Evolutionary conservation across 2,888 invertebrate species (phyloP).

Genomic region (Linyphia triangularis): DNA sequence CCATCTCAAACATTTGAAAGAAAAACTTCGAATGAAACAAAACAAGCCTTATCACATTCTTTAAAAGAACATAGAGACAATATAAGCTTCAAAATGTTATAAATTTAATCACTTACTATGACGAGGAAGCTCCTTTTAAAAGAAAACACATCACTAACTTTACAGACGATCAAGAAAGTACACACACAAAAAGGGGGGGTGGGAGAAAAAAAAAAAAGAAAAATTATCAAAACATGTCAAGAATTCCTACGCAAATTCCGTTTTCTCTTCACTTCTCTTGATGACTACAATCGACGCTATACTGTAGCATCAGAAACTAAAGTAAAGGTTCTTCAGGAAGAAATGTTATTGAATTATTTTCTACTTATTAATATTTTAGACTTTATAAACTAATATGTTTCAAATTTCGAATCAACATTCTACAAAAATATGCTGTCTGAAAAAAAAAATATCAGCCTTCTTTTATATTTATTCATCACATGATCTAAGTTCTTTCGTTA

Average conservation of each 20-base stretch:
- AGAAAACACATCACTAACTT: background rate
- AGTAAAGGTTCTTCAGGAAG: background rate
- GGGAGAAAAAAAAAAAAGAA: slow-evolving; percentile 25
- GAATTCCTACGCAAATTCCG: slow-evolving; percentile 72
- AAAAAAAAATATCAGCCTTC: background rate
- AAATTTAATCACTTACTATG: slow-evolving; percentile 25
- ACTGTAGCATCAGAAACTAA: background rate
- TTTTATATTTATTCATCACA: no score
- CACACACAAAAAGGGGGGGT: slow-evolving; percentile 4
- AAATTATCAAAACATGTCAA: slow-evolving; percentile 60
- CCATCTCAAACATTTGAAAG: background rate
- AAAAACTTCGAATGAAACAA: slow-evolving; percentile 18
- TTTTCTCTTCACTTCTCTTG: slow-evolving; percentile 51
- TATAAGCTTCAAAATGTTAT: background rate
- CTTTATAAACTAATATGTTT: background rate
- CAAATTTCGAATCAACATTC: background rate
- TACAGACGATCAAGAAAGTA: slow-evolving; percentile 19
- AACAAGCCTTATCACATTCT: no score
- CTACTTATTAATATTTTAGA: background rate
- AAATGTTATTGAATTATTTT: background rate
- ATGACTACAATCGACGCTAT: background rate
- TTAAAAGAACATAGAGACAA: slow-evolving; percentile 1
- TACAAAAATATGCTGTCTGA: no score
- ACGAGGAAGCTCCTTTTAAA: background rate
- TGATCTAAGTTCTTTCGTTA: no score